These are phyloP conservation scores for Ophiodon elongatus DNA, from an alignment of 2,113 vertebrate genomes.

Conservation along the genomic window DNA sequence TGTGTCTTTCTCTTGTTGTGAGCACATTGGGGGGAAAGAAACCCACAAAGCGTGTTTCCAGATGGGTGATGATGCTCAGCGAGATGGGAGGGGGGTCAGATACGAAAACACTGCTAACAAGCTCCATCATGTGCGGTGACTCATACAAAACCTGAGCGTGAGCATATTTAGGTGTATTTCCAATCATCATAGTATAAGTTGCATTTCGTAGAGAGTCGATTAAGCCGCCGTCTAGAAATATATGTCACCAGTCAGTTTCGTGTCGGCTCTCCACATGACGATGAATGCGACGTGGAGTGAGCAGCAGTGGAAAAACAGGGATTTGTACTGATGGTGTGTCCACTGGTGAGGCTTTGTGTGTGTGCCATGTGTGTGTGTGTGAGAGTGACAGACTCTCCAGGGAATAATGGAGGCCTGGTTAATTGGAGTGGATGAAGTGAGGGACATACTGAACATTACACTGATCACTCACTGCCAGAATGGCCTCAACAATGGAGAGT, in stretches of 20 bases:
- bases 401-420: constrained; percentile 64
- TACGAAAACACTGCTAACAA: constrained; percentile 35
- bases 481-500: constrained; percentile 31
- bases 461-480: constrained; percentile 56
- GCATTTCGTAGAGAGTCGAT: neutral
- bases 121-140: constrained; percentile 6
- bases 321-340: constrained; percentile 58
- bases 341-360: neutral
- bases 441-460: constrained; percentile 58
- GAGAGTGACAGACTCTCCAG: neutral
- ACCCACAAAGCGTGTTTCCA: constrained; percentile 24
- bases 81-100: neutral
- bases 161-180: constrained; percentile 10
- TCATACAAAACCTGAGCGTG: constrained; percentile 5
- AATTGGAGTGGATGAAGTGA: constrained; percentile 75
- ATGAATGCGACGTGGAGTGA: constrained; percentile 2
- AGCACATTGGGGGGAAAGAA: constrained; percentile 8
- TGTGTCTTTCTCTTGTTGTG: constrained; percentile 19
- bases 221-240: neutral
- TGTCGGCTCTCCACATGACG: neutral
- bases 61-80: constrained; percentile 37
- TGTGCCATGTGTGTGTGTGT: constrained; percentile 16
- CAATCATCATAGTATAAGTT: neutral
- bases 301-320: constrained; percentile 28
- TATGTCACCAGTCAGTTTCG: neutral